phyloP scores from a whole-genome alignment of 2,113 vertebrate genomes.

The Aptenodytes forsteri region DNA sequence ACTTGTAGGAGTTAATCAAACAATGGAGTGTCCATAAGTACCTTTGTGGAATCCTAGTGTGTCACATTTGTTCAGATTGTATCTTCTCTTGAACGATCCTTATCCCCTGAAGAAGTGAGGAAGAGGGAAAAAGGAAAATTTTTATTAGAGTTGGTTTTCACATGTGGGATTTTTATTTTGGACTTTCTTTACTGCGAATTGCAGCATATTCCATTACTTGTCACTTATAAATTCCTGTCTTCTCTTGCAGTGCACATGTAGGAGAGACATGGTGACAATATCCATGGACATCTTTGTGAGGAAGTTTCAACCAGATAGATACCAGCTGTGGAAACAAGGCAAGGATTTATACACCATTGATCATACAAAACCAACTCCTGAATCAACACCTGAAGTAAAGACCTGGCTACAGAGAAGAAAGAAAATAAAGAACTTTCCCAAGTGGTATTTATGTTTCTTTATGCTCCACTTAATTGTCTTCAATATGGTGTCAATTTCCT shows the following conservation, averaged over 20 bases:
- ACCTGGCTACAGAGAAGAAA: constrained; percentile 85
- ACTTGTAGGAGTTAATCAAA: neutral
- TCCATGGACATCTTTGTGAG: constrained; percentile 97
- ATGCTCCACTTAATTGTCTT: neutral
- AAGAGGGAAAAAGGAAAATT: neutral
- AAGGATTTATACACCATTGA: constrained; percentile 89
- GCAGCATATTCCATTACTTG: neutral
- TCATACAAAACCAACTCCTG: constrained; percentile 89
- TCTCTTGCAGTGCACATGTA: constrained; percentile 88
- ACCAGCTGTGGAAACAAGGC: constrained; percentile 91
- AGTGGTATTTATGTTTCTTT: constrained; percentile 72
- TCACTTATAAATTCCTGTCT: neutral
- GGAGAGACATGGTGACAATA: constrained; percentile 97
- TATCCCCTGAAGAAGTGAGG: neutral
- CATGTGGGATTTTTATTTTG: neutral
- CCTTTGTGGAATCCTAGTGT: neutral
- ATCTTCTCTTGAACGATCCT: neutral
- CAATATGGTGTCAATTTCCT: neutral
- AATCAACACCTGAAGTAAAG: constrained; percentile 88
- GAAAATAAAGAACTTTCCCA: constrained; percentile 71
- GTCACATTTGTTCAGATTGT: neutral
- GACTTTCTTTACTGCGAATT: neutral
- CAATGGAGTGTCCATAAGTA: neutral
- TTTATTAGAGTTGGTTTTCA: neutral
- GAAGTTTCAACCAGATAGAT: constrained; percentile 95